Evolutionary conservation across 2,888 invertebrate species (phyloP), one percentile per base, ranked within the genome.

Genomic region (Cyclophora punctaria): DNA sequence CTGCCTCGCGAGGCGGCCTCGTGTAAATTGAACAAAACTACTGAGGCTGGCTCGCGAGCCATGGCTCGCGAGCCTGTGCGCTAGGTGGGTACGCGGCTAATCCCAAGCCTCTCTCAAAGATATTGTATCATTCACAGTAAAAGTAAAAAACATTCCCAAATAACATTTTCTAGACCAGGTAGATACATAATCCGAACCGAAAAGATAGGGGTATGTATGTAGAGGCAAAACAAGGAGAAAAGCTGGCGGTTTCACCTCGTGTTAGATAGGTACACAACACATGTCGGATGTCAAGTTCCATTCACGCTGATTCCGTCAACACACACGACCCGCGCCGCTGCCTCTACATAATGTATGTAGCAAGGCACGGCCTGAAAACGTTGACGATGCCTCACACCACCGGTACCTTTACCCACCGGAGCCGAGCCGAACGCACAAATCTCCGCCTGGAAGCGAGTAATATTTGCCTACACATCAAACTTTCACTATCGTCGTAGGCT

Each of bases 401-500:
- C 64, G 68, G 69, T 73, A 74, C 74, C 71, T 75, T 76, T 79
- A 79, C 69, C 69, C 73, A n/a, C 79, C 63, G 76, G 71, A 78
- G 75, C 69, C 75, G 80, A 75, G 65, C 67, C 67, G 68, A 76
- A 81, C 81, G 83, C 83, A 83, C 84, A 84, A 86, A 86, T 84
- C 87, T 84, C 83, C 73, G 80, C 76, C 74, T 81, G 75, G 73
- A 74, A 82, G 72, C 83, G 80, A 74, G 82, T 77, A 79, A 84
- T 86, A 87, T 87, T 87, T 87, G 85, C 87, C 83, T 84, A 86
- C 87, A 88, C 86, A 87, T 87, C 84, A 86, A 88, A 88, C 87
- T 88, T 87, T 88, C 87, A 88, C 87, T 87, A 85, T 85, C 87
- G 71, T 64, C 59, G 77, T 75, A 65, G 79, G 82, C 87, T 88